phyloP scores from a whole-genome alignment of 23 tunicate genomes.

The Halocynthia aurantium region DNA sequence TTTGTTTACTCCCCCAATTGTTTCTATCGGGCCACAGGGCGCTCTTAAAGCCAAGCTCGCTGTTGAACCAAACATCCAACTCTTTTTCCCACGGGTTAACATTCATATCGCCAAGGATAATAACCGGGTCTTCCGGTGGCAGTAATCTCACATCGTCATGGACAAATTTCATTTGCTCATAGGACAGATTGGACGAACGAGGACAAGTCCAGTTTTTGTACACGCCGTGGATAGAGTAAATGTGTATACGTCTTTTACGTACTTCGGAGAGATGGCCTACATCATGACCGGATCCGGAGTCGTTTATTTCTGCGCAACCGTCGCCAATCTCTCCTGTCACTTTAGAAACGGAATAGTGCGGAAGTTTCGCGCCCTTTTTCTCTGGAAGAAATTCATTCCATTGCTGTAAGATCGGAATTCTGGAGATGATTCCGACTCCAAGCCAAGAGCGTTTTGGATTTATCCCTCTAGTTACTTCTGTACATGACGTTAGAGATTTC shows the following conservation, averaged over 20 bases:
- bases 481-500: neutral
- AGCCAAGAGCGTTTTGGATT: conserved; percentile 45
- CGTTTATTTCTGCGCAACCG: neutral
- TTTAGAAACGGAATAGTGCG: conserved; percentile 25
- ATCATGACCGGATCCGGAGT: neutral
- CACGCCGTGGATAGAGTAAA: conserved; percentile 66
- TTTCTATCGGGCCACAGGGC: conserved; percentile 32
- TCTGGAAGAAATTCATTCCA: conserved; percentile 22
- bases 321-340: neutral
- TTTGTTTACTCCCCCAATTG: neutral
- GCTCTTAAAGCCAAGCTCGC: conserved; percentile 41
- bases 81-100: conserved; percentile 63
- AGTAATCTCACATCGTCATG: conserved; percentile 14
- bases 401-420: conserved; percentile 25
- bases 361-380: conserved; percentile 1
- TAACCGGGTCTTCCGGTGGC: conserved; percentile 23
- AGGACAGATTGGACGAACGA: conserved; percentile 28
- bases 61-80: conserved; percentile 37
- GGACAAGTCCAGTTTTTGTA: conserved; percentile 75
- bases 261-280: neutral
- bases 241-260: conserved; percentile 6
- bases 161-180: conserved; percentile 39
- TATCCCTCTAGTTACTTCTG: conserved; percentile 11
- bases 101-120: conserved; percentile 83
- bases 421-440: conserved; percentile 68